These are phyloP conservation scores for Melangyna quadrimaculata DNA, from an alignment of 2,888 invertebrate genomes.

Conservation along the genomic window DNA sequence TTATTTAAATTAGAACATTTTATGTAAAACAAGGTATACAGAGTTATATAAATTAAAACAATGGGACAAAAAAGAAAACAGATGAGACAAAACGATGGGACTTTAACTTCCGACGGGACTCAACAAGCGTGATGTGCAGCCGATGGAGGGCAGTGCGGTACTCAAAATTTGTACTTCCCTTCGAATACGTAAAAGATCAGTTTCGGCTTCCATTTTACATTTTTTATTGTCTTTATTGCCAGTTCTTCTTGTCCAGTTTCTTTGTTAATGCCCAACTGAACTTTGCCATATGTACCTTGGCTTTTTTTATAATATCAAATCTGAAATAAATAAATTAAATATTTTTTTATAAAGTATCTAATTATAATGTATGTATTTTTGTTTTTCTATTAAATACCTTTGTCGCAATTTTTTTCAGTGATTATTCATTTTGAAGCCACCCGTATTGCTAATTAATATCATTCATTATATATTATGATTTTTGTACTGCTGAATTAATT, in stretches of 20 bases:
- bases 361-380: neutral
- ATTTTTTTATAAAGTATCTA: neutral
- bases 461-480: constrained; percentile 95
- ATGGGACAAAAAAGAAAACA: too few species aligned
- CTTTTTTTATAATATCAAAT: constrained; percentile 98
- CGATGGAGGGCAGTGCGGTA: constrained; percentile 97
- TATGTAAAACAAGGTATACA: too few species aligned
- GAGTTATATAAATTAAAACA: too few species aligned
- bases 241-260: constrained; percentile 99
- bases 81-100: too few species aligned
- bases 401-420: constrained; percentile 94
- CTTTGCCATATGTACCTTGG: constrained; percentile 99
- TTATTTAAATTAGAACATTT: too few species aligned
- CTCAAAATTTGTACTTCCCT: constrained; percentile 99
- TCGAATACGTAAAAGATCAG: constrained; percentile 96
- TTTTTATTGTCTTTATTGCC: constrained; percentile 98
- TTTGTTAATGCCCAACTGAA: constrained; percentile 98
- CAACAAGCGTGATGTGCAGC: too few species aligned
- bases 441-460: constrained; percentile 95
- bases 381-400: constrained; percentile 85
- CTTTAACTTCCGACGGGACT: too few species aligned
- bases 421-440: constrained; percentile 93
- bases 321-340: constrained; percentile 82
- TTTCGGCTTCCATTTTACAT: constrained; percentile 98
- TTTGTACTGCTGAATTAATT: too few species aligned